Conservation (phyloP, 2,113 vertebrate species). For the Alectura lathami region DNA sequence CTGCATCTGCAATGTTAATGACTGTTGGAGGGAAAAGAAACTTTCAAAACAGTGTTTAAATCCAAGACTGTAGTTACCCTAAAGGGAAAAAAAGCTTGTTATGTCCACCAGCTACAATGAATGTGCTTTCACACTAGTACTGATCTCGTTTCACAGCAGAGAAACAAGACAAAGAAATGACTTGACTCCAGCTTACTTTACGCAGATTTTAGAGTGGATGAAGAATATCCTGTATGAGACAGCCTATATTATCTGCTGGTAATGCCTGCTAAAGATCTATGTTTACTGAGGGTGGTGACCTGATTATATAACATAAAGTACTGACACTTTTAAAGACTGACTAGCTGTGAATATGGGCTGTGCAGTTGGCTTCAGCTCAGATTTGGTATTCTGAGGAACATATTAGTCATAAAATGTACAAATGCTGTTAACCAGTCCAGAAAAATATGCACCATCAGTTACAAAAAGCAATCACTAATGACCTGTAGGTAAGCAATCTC, state of each 20-base stretch:
- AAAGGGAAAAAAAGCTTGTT: background rate
- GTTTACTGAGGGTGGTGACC: background rate
- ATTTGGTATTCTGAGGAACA: background rate
- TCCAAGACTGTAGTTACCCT: background rate
- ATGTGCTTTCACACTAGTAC: background rate
- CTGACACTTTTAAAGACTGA: background rate
- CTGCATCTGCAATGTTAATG: background rate
- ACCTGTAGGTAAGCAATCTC: background rate
- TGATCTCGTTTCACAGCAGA: background rate
- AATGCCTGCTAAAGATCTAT: background rate
- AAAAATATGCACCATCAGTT: background rate
- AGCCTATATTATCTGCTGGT: background rate
- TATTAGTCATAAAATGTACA: background rate
- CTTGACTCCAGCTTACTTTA: background rate
- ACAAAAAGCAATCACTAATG: background rate
- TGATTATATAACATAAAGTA: background rate
- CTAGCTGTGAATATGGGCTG: background rate
- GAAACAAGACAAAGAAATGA: background rate
- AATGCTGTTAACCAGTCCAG: background rate
- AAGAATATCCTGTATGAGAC: background rate
- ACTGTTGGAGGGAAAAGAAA: background rate
- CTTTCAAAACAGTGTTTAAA: background rate
- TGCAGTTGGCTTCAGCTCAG: background rate
- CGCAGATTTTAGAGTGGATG: background rate
- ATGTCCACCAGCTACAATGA: background rate